Percentiles rank a stretch among this genome's conserved stretches.
Conservation (phyloP, 2,797 vertebrate genomes). For the Hyperoplus lanceolatus region DNA sequence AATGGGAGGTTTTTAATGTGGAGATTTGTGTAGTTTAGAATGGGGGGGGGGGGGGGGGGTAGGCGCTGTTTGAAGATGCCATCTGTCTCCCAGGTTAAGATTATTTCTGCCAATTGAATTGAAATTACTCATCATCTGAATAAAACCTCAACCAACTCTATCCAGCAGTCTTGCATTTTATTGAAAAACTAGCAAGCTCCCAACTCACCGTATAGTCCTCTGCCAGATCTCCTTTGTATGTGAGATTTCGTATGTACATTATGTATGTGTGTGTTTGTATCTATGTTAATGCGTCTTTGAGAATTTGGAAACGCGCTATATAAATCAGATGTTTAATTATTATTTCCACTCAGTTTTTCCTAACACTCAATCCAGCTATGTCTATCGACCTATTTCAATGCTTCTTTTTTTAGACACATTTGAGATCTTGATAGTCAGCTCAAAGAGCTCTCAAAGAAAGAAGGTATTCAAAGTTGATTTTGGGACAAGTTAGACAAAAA, state of each 20-base stretch:
- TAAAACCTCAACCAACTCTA: conserved; percentile 12
- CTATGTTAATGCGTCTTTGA: too few species aligned
- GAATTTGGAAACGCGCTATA: too few species aligned
- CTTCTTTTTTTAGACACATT: too few species aligned
- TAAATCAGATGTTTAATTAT: too few species aligned
- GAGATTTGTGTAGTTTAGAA: conserved; percentile 53
- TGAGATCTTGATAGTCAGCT: neutral
- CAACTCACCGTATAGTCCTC: neutral
- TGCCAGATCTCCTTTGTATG: neutral
- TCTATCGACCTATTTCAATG: neutral
- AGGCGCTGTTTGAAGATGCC: conserved; percentile 30
- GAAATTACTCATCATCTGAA: conserved; percentile 31
- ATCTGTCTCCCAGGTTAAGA: conserved; percentile 48
- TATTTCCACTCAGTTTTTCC: neutral
- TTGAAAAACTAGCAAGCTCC: neutral
- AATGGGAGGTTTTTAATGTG: conserved; percentile 53
- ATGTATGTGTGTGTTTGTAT: too few species aligned
- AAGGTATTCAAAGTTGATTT: neutral
- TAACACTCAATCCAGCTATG: neutral
- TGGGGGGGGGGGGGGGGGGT: conserved; percentile 7
- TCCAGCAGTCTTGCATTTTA: conserved; percentile 1
- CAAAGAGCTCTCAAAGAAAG: neutral
- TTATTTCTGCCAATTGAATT: conserved; percentile 23
- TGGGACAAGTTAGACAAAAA: neutral
- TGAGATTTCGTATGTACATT: too few species aligned